Base-by-base conservation (phyloP, 2,113 vertebrate species). In the Lepus timidus region DNA sequence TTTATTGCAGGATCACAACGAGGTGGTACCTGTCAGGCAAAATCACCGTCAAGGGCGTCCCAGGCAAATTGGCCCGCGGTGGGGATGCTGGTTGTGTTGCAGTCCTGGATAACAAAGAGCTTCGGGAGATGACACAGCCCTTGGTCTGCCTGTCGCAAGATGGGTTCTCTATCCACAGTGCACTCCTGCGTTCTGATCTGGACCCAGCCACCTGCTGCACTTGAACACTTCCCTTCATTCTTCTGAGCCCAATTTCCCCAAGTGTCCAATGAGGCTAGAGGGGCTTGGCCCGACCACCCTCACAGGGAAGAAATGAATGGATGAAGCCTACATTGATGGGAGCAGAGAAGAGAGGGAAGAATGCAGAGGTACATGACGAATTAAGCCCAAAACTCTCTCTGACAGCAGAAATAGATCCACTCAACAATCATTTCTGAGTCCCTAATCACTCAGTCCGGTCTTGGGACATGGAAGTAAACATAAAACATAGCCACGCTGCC, bases 21-120 rank as follows among this genome's bases (percentile, higher is more conserved):
- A 87, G 86, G 74, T 36, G 22, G 80, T 14, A 17, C 70, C 91
- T 85, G 90, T 88, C 97, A 95, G 82, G 88, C 55, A 58, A 25
- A 75, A 90, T 97, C 95, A 93, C 27, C 75, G 78, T 95, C 93
- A 75, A 88, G 71, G 51, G n/a, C 1, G 0, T 8, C 78, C 51
- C 17, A 13, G 65, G 65, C 52, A 52, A 68, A 65, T n/a, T 25
- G 55, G 94, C 65, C 14, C 19, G 55, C 14, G 55, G 19, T 70
- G 52, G 13, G 22, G 27, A 25, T 29, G 23, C 1, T 84, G 90
- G 70, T 39, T 9, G 0, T 39, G 44, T 73, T 75, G 96, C 36
- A 61, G 86, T 95, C 85, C 62, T 89, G 27, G 85, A 22, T 79
- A 73, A 81, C 36, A n/a, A 83, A 95, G 68, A 88, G 64, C 33